Conservation (phyloP, 2,797 vertebrate species). For the Distichodus sexfasciatus region DNA sequence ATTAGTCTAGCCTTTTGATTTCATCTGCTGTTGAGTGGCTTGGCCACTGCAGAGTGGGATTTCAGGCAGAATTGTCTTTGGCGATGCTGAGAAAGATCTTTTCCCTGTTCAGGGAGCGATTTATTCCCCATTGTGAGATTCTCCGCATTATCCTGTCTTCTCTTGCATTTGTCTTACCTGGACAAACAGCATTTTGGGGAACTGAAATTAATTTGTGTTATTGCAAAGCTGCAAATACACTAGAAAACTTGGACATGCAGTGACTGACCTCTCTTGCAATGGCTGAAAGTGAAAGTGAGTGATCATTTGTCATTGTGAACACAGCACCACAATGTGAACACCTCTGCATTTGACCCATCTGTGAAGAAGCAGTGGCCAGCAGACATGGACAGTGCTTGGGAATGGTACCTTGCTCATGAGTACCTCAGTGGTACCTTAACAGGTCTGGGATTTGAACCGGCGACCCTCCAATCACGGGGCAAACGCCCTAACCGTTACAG, state of each 20-base stretch:
- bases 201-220: background rate
- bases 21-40: background rate
- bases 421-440: too few relatives aligned
- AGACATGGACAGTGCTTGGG: too few relatives aligned
- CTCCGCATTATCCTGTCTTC: background rate
- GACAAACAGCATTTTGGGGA: background rate
- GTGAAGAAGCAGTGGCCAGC: too few relatives aligned
- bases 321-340: too few relatives aligned
- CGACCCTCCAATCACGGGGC: too few relatives aligned
- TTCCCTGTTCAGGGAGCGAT: background rate
- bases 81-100: background rate
- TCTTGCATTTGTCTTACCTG: background rate
- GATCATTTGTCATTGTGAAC: too few relatives aligned
- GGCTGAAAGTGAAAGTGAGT: too few relatives aligned
- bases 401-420: too few relatives aligned
- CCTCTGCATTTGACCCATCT: too few relatives aligned
- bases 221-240: background rate
- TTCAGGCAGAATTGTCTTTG: background rate
- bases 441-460: too few relatives aligned
- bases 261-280: background rate
- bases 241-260: background rate
- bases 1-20: background rate
- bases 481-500: too few relatives aligned
- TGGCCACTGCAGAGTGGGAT: background rate
- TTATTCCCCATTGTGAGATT: background rate